phyloP scores from a whole-genome alignment of 2,113 vertebrate genomes.

The Halichoeres trimaculatus region DNA sequence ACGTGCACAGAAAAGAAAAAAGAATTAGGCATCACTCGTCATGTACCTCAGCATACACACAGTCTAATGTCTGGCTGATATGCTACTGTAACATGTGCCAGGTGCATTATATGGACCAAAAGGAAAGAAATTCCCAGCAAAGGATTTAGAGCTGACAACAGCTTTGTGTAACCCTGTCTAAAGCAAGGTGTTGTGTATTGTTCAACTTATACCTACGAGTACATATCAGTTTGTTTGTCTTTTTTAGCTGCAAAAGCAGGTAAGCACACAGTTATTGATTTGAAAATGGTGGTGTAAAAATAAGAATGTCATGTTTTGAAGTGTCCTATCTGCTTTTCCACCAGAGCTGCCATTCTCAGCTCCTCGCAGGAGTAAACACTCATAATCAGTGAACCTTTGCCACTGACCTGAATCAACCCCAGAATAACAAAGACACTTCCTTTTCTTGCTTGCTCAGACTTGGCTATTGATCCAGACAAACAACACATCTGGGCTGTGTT shows the following conservation, averaged over 20 bases:
- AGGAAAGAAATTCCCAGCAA: not conserved
- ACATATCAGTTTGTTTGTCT: slow-evolving; percentile 15
- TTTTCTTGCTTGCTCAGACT: slow-evolving; percentile 69
- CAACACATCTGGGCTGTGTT: slow-evolving; percentile 47
- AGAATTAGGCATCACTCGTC: slow-evolving; percentile 62
- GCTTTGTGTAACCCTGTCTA: slow-evolving; percentile 12
- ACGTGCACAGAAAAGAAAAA: slow-evolving; percentile 57
- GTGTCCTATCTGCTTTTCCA: slow-evolving; percentile 18
- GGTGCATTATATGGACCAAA: slow-evolving; percentile 22
- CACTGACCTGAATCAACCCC: slow-evolving; percentile 65
- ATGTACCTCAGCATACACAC: slow-evolving; percentile 41
- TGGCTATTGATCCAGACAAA: slow-evolving; percentile 78
- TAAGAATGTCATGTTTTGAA: slow-evolving; percentile 8
- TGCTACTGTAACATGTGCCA: slow-evolving; percentile 40
- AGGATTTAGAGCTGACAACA: not conserved
- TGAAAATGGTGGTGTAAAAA: not conserved
- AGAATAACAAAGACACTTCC: slow-evolving; percentile 64
- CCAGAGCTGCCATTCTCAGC: slow-evolving; percentile 39
- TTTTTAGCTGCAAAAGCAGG: not conserved
- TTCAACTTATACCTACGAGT: not conserved
- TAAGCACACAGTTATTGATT: slow-evolving; percentile 4
- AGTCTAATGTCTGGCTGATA: slow-evolving; percentile 35
- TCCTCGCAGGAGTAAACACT: slow-evolving; percentile 57
- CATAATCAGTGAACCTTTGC: slow-evolving; percentile 54
- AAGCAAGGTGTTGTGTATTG: not conserved